These are phyloP conservation scores for Allacma fusca DNA, from an alignment of 2,888 invertebrate species.

Conservation along the genomic window DNA sequence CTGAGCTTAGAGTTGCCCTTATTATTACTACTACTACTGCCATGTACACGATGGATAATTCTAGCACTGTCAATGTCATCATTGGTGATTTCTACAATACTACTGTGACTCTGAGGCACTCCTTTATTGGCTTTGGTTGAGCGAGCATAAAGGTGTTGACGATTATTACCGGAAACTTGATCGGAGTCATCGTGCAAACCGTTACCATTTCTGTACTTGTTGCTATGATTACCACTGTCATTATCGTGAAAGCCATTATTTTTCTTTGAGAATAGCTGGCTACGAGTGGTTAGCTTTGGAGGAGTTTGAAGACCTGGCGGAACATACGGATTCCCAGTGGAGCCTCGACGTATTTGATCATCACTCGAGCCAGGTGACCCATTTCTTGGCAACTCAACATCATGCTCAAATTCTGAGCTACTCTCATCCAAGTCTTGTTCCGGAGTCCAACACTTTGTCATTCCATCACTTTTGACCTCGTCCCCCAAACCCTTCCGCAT, in stretches of 20 bases:
- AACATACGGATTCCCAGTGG: background rate
- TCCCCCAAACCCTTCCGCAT: slow-evolving; percentile 55
- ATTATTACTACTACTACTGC: too few relatives aligned
- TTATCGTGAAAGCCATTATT: slow-evolving; percentile 30
- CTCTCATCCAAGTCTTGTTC: slow-evolving; percentile 84
- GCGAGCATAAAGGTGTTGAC: slow-evolving; percentile 52
- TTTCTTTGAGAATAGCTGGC: slow-evolving; percentile 55
- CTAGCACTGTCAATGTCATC: background rate
- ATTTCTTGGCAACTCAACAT: slow-evolving; percentile 34
- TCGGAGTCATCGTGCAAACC: background rate
- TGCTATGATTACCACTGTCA: background rate
- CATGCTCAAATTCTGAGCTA: slow-evolving; percentile 61
- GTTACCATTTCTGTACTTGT: background rate
- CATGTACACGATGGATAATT: slow-evolving; percentile 4
- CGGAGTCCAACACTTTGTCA: slow-evolving; percentile 75
- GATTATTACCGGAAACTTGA: slow-evolving; percentile 21
- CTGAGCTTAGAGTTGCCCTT: slow-evolving; percentile 7
- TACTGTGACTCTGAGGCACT: slow-evolving; percentile 8
- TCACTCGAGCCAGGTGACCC: background rate
- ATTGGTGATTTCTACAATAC: slow-evolving; percentile 37
- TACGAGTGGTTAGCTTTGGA: slow-evolving; percentile 57
- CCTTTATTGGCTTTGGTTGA: slow-evolving; percentile 47
- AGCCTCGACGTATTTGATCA: background rate
- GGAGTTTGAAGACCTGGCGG: slow-evolving; percentile 45
- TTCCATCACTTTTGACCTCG: slow-evolving; percentile 21